Evolutionary conservation across 2,113 vertebrate species (phyloP).

Genomic region (Elgaria multicarinata): DNA sequence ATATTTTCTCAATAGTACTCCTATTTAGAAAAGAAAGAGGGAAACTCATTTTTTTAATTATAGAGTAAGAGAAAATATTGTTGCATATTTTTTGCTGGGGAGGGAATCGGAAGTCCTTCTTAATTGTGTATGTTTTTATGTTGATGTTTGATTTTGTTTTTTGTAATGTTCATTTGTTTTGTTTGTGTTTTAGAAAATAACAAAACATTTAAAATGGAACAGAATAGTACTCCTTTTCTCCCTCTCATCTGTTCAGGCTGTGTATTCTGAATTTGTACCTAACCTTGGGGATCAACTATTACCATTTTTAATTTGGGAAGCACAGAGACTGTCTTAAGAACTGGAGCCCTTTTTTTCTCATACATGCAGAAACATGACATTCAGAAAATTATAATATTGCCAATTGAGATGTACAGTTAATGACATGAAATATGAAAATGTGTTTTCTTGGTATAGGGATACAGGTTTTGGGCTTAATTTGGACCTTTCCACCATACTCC

Average conservation of each 20-base stretch:
- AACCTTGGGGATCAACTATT: background rate
- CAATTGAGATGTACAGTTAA: background rate
- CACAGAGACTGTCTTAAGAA: background rate
- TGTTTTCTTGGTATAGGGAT: background rate
- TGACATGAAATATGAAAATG: background rate
- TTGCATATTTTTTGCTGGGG: no score
- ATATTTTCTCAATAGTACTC: no score
- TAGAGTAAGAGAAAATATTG: no score
- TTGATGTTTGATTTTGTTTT: no score
- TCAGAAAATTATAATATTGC: background rate
- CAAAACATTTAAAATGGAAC: no score
- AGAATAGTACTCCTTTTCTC: no score
- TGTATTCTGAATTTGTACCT: background rate
- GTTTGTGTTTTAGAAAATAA: no score
- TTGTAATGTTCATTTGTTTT: no score
- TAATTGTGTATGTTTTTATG: no score
- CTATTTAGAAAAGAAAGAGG: no score
- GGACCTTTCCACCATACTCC: background rate
- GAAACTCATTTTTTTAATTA: no score
- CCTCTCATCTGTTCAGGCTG: background rate
- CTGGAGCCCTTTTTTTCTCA: background rate
- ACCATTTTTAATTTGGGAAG: background rate
- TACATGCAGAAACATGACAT: background rate
- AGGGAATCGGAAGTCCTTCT: no score
- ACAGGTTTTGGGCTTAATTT: background rate